Base-by-base conservation (phyloP, 2,113 vertebrate genomes). In the Phyllostomus discolor region DNA sequence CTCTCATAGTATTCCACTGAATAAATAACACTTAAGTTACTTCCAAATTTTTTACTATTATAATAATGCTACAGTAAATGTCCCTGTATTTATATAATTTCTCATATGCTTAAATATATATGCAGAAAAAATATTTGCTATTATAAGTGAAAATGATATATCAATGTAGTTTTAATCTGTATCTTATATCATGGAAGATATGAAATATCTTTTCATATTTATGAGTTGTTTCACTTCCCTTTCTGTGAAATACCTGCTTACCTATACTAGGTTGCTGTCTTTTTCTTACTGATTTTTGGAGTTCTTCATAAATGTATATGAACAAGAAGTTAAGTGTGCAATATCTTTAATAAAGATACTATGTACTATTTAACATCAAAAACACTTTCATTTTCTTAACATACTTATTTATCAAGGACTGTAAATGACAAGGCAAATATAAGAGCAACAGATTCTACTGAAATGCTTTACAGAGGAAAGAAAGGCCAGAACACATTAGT, bases 261-360 rank as follows among this genome's bases (percentile, higher is more conserved):
- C 1, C n/a, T 11, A 35, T 46, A 24, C 14, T 80, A 57, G 70
- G 50, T 57, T 38, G 4, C 14, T 72, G 38, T 80, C 41, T n/a
- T 94, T 73, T 87, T 90, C 62, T 85, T 90, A 82, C 0, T 90
- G 57, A 92, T 80, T 88, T 96, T 76, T 72, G 22, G 41, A 87
- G 79, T 87, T 82, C 31, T 79, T 96, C 19, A n/a, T 50, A 85
- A 89, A 12, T 80, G 20, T 41, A 43, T 43, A 76, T 50, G 24
- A 70, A 83, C 54, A 24, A 62, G 10, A 88, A 94, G 88, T 75
- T 26, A 90, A 85, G 6, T 69, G 86, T 81, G 67, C 22, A 35
- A 33, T 75, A 66, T 54, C 48, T 86, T 85, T 86, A 96, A 87
- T 81, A 91, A 81, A 75, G 50, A 76, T 67, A 69, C 16, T 81